These are phyloP conservation scores for Sphinx pinastri DNA, from an alignment of 2,888 invertebrate species.

Conservation along the genomic window DNA sequence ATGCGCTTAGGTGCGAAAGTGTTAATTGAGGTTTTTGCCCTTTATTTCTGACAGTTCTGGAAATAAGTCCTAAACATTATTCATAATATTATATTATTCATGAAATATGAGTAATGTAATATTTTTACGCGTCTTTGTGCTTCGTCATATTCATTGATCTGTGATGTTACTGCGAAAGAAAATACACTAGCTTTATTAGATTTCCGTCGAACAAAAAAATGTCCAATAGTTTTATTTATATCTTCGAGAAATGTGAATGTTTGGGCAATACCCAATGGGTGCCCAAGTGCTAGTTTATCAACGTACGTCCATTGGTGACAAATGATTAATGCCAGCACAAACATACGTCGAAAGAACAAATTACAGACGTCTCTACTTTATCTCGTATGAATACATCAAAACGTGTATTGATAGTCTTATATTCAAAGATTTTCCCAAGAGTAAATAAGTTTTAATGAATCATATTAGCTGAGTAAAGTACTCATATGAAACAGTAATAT, in stretches of 20 bases:
- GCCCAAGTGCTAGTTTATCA: constrained; percentile 45
- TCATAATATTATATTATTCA: background rate
- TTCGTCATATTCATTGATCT: constrained; percentile 2
- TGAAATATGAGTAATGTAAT: background rate
- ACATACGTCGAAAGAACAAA: constrained; percentile 67
- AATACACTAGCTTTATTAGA: constrained; percentile 5
- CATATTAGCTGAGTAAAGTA: background rate
- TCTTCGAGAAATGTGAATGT: background rate
- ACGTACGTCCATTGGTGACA: constrained; percentile 47
- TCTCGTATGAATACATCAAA: constrained; percentile 63
- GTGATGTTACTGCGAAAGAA: background rate
- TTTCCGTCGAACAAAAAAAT: constrained; percentile 11
- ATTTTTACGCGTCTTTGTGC: background rate
- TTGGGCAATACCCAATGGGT: constrained; percentile 23
- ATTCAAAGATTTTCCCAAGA: background rate
- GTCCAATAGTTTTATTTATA: constrained; percentile 11
- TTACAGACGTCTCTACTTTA: constrained; percentile 63
- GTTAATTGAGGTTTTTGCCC: background rate
- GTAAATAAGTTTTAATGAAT: constrained; percentile 8
- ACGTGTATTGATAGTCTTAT: constrained; percentile 32
- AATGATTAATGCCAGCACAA: constrained; percentile 66
- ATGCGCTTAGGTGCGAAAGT: background rate
- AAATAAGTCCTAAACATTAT: background rate
- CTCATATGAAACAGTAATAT: background rate
- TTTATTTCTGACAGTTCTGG: background rate